Evolutionary conservation across 1,140 invertebrate genomes (phyloP).

Genomic region (Fopius arisanus): DNA sequence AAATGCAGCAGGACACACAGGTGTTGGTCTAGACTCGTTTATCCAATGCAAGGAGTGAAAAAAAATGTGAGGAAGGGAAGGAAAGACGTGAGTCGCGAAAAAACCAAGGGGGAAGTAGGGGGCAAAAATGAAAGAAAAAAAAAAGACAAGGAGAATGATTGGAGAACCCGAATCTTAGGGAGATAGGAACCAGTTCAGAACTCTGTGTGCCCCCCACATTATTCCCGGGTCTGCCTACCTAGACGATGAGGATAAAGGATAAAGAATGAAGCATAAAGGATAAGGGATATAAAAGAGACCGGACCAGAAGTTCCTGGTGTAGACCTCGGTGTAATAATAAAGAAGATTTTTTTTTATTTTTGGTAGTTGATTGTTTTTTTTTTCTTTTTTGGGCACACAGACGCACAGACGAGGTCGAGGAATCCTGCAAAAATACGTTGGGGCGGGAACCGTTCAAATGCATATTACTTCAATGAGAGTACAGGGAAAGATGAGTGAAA

Average conservation of each 20-base stretch:
- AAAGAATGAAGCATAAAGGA: slow-evolving; percentile 51
- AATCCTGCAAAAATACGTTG: slow-evolving; percentile 50
- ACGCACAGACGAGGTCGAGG: slow-evolving; percentile 26
- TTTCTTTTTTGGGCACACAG: slow-evolving; percentile 3
- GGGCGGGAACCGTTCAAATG: slow-evolving; percentile 12
- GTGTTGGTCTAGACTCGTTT: slow-evolving; percentile 59
- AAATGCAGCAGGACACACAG: slow-evolving; percentile 47
- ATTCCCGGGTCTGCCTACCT: slow-evolving; percentile 25
- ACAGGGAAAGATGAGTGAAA: background rate
- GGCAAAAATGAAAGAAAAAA: slow-evolving; percentile 3
- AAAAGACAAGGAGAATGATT: background rate
- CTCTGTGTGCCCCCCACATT: slow-evolving; percentile 28
- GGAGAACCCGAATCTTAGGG: slow-evolving; percentile 7
- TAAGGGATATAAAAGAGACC: slow-evolving; percentile 45
- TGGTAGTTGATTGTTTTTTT: slow-evolving; percentile 17
- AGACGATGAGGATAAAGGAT: slow-evolving; percentile 34
- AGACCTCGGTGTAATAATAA: slow-evolving; percentile 16
- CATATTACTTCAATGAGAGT: background rate
- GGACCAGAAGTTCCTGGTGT: slow-evolving; percentile 31
- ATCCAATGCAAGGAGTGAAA: slow-evolving; percentile 33
- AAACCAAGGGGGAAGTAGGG: slow-evolving; percentile 27
- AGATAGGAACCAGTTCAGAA: slow-evolving; percentile 50
- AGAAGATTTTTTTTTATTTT: slow-evolving; percentile 16
- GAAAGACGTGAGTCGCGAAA: slow-evolving; percentile 11
- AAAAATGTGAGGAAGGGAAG: slow-evolving; percentile 18